Conservation (phyloP, 2,797 vertebrate species). For the Darevskia nairensis region DNA sequence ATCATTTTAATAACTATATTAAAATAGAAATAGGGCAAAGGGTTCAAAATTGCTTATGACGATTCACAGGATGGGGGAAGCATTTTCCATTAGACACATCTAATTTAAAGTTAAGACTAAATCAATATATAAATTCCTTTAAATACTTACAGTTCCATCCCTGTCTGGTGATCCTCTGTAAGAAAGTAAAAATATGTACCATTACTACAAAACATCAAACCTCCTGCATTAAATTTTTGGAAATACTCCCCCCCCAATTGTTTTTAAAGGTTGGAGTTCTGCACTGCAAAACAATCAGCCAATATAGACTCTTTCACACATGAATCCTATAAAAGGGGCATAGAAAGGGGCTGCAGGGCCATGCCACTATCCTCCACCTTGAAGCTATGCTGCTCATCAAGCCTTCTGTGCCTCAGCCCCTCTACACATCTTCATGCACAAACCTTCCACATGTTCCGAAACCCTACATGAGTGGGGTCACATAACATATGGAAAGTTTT, state of each 20-base stretch:
- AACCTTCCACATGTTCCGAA: neutral
- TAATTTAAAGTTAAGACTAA: slow-evolving; percentile 32
- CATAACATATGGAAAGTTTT: neutral
- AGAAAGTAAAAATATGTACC: slow-evolving; percentile 60
- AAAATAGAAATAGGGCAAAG: slow-evolving; percentile 25
- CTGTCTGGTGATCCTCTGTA: slow-evolving; percentile 94
- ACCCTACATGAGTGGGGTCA: too few relatives aligned
- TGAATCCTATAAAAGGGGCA: neutral
- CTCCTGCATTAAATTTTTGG: neutral
- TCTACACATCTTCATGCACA: too few relatives aligned
- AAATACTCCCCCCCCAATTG: neutral
- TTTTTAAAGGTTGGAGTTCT: neutral
- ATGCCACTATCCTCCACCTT: neutral
- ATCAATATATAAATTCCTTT: slow-evolving; percentile 41
- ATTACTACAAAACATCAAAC: slow-evolving; percentile 13
- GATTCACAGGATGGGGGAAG: neutral
- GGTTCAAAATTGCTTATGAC: neutral
- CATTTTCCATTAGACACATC: neutral
- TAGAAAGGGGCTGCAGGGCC: neutral
- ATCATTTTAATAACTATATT: slow-evolving; percentile 42
- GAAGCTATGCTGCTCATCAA: neutral
- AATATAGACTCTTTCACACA: neutral
- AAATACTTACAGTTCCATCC: slow-evolving; percentile 90
- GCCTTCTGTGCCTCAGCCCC: neutral
- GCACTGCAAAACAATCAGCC: neutral